Evolutionary conservation across 2,113 vertebrate genomes (phyloP).

Genomic region (Hyperopisus bebe): DNA sequence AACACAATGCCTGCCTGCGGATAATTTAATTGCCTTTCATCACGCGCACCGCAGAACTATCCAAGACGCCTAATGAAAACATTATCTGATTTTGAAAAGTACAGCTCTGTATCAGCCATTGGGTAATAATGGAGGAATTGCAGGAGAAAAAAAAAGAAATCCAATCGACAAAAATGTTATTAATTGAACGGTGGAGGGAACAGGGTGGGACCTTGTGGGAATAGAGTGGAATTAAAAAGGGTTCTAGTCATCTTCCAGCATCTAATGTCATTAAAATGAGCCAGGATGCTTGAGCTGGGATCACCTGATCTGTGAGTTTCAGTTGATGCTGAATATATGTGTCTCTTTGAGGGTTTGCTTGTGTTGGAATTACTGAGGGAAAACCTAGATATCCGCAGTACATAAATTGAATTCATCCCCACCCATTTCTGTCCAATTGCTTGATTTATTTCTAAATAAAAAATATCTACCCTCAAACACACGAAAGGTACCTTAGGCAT

Average conservation of each 20-base stretch:
- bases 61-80: slow-evolving; percentile 5
- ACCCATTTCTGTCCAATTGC: not conserved
- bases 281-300: slow-evolving; percentile 1
- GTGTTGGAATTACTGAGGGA: slow-evolving; percentile 6
- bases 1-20: not conserved
- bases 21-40: slow-evolving; percentile 14
- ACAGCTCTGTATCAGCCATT: not conserved
- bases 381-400: not conserved
- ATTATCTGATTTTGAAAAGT: slow-evolving; percentile 19
- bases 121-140: slow-evolving; percentile 5
- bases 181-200: slow-evolving; percentile 7
- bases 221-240: not conserved
- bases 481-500: not conserved
- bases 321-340: not conserved
- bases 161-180: slow-evolving; percentile 12
- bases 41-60: slow-evolving; percentile 3
- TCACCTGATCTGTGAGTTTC: not conserved
- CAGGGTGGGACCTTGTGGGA: not conserved
- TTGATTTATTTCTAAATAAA: not conserved
- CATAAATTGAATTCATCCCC: not conserved
- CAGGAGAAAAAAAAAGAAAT: not conserved
- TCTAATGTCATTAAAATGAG: not conserved
- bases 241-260: not conserved
- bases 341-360: not conserved
- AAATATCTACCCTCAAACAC: not conserved